Percentiles rank a stretch among this genome's conserved stretches.
These are phyloP conservation scores for Cynodonichthys magdalenae DNA, from an alignment of 2,797 vertebrate genomes.

Conservation along the genomic window DNA sequence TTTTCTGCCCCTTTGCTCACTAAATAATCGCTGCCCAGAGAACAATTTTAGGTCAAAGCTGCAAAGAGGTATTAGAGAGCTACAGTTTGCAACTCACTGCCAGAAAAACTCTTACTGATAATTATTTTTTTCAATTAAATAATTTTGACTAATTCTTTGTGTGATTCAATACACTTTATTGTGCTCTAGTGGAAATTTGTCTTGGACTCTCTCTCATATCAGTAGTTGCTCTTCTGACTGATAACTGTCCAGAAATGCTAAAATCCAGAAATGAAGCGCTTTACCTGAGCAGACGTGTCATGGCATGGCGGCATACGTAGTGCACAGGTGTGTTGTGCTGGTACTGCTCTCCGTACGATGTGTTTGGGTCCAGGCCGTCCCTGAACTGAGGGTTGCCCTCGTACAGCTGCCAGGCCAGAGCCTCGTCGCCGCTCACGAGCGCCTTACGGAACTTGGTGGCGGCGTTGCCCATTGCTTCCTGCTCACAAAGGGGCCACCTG, in stretches of 20 bases:
- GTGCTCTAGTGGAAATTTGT: too few relatives aligned
- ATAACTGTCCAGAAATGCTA: slow-evolving; percentile 5
- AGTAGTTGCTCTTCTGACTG: too few relatives aligned
- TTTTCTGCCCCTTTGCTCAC: too few relatives aligned
- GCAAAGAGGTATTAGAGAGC: too few relatives aligned
- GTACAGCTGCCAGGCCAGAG: slow-evolving; percentile 96
- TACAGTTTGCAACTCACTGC: too few relatives aligned
- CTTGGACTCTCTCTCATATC: too few relatives aligned
- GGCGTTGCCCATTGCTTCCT: slow-evolving; percentile 93
- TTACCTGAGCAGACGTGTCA: slow-evolving; percentile 95
- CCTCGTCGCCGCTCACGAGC: slow-evolving; percentile 95
- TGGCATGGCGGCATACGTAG: slow-evolving; percentile 95
- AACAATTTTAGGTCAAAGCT: too few relatives aligned
- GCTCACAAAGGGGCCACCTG: slow-evolving; percentile 32
- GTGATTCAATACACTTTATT: too few relatives aligned
- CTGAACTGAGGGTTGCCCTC: slow-evolving; percentile 97
- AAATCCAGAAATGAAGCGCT: not conserved
- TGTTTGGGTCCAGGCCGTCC: slow-evolving; percentile 96
- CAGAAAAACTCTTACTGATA: too few relatives aligned
- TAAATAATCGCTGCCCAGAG: too few relatives aligned
- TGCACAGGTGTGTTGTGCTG: slow-evolving; percentile 98
- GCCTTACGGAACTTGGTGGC: slow-evolving; percentile 99
- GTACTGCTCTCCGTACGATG: slow-evolving; percentile 97
- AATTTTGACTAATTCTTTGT: too few relatives aligned
- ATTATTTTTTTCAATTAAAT: too few relatives aligned